Base-by-base conservation (phyloP, 2,888 invertebrate species). In the Perdita meconis region DNA sequence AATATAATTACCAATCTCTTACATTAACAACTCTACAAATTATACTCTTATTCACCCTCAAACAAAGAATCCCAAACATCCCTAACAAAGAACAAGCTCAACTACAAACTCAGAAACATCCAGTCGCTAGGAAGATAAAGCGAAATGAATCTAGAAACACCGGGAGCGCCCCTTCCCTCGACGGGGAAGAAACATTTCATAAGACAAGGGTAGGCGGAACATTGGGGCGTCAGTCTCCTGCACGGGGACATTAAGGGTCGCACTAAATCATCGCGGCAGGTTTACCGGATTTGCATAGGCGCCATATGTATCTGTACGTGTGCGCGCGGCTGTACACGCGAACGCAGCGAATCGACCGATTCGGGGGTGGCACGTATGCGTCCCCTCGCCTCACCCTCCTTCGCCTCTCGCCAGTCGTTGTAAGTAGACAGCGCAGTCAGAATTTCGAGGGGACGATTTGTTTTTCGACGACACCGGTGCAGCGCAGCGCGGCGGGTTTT, bases 261-360 rank as follows among this genome's bases (percentile, higher is more conserved):
- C 57, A 50, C 42, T 81, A 81, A 81, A 81, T 81, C 81, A 81
- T 81, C 65, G 61, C 71, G 70, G 66, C 51, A 26, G 81, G 67
- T 71, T 78, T 71, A 55, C 59, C 40, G 67, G 59, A 81, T 81
- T 80, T 81, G 73, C 80, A 80, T 81, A 77, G 63, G 16, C 47
- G 61, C 53, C 72, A 53, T 79, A 61, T 56, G 57, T 59, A 60
- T 63, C 30, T 26, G 13, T 44, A 34, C 47, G 42, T 26, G 22
- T 40, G 22, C 13, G 40, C 4, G 44, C 19, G 36, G 10, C 30
- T 30, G 36, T 59, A 53, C 44, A n/a, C 47, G 53, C 60, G 61
- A 22, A 19, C 67, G 78, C 68, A 65, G 1, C 44, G 72, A 51
- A 79, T 78, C 79, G 72, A 68, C 59, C 68, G 68, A 61, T 61